Evolutionary conservation across 2,888 invertebrate genomes (phyloP).

Genomic region (Cynaeus angustus): DNA sequence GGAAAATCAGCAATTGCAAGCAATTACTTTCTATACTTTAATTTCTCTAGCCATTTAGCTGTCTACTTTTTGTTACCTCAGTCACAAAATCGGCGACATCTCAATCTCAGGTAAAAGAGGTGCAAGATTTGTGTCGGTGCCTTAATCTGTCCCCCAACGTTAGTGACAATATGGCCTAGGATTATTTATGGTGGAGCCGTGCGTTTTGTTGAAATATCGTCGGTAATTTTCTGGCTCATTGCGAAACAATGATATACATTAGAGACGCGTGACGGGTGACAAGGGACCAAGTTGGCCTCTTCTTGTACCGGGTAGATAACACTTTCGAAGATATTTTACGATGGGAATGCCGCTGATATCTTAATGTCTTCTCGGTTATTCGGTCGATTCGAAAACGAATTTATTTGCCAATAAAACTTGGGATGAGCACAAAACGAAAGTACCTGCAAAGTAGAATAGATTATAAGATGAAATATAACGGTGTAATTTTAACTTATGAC

Average conservation of each 20-base stretch:
- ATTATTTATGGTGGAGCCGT: constrained; percentile 56
- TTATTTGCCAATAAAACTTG: too few relatives aligned
- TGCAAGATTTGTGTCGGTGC: constrained; percentile 38
- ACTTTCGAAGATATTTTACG: constrained; percentile 59
- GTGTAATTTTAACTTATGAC: too few relatives aligned
- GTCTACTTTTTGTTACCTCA: not conserved
- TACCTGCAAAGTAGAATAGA: too few relatives aligned
- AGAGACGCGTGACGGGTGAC: constrained; percentile 60
- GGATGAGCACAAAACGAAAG: too few relatives aligned
- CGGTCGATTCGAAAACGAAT: constrained; percentile 22
- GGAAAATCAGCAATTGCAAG: too few relatives aligned
- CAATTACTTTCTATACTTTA: too few relatives aligned
- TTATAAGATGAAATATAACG: too few relatives aligned
- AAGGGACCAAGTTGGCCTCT: constrained; percentile 61
- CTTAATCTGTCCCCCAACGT: constrained; percentile 16
- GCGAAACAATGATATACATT: constrained; percentile 62
- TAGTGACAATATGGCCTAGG: constrained; percentile 33
- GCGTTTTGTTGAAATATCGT: constrained; percentile 60
- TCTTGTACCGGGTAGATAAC: constrained; percentile 59
- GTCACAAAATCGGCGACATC: constrained; percentile 17
- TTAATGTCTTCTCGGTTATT: constrained; percentile 53
- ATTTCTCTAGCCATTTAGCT: not conserved
- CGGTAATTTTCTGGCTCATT: constrained; percentile 62
- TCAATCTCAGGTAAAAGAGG: constrained; percentile 41
- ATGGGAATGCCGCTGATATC: constrained; percentile 60